A percentile compares a stretch with the other conserved stretches of the same genome.
phyloP scores from a whole-genome alignment of 92 coral and sea anemone species.

The Heteractis magnifica region DNA sequence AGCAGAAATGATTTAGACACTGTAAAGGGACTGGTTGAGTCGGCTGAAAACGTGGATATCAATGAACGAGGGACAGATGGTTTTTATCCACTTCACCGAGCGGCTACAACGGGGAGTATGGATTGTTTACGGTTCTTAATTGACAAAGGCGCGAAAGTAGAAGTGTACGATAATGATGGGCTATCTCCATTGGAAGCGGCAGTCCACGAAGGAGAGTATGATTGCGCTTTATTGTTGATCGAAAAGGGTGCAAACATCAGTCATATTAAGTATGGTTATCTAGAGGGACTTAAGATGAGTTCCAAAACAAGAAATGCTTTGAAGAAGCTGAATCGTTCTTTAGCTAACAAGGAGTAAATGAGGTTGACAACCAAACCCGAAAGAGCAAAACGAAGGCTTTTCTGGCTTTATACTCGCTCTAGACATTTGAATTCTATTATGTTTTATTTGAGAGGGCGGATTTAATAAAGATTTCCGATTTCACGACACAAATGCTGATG shows the following conservation, averaged over 20 bases:
- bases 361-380: background rate
- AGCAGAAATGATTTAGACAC: constrained; percentile 78
- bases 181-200: constrained; percentile 86
- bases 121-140: constrained; percentile 77
- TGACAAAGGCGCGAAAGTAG: constrained; percentile 77
- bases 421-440: too few species aligned
- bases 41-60: constrained; percentile 50
- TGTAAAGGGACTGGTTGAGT: constrained; percentile 57
- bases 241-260: constrained; percentile 80
- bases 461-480: too few species aligned
- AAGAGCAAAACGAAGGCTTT: too few species aligned
- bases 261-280: constrained; percentile 78
- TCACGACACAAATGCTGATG: too few species aligned
- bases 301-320: constrained; percentile 15
- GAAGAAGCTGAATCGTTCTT: background rate
- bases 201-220: constrained; percentile 88
- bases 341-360: background rate
- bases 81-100: constrained; percentile 76
- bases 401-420: too few species aligned
- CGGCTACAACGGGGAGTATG: constrained; percentile 84
- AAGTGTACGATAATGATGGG: constrained; percentile 75
- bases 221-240: constrained; percentile 81
- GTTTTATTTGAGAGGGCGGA: too few species aligned
- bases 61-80: constrained; percentile 81
- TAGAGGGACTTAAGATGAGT: constrained; percentile 33